Evolutionary conservation across 1,140 invertebrate genomes (phyloP), one percentile per base, ranked within the genome.

Genomic region (Conus ventricosus): DNA sequence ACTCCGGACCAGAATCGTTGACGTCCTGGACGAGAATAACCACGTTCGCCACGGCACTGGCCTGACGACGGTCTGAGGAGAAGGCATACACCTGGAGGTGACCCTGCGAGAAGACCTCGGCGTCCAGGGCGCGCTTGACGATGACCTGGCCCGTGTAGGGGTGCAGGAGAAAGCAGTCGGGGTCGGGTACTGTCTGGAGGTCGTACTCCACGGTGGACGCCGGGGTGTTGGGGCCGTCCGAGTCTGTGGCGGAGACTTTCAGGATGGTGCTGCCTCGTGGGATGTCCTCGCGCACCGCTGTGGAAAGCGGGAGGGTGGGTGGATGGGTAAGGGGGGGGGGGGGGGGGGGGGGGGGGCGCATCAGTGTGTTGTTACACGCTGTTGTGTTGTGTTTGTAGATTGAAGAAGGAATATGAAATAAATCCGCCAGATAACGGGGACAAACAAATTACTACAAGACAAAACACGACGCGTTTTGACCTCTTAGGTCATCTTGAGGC

Each of bases 61-160:
- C 51, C 17, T 84, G 53, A 11, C 20, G 20, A 0, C 20, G 82
- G 15, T 84, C n/a, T 5, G 82, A 84, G n/a, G 82, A 84, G 82
- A 57, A 84, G 27, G 82, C 82, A 5, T 13, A 67, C 6, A 63
- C 82, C 25, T 84, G 25, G 55, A 84, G 25, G 10, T 15, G 23
- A 13, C 23, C 20, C 54, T 39, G 5, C 82, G 15, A 7, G 82
- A 27, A 39, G n/a, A 1, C 55, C 7, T 84, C 82, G 4, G 23
- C 54, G 55, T 84, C 55, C 57, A 84, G 25, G 5, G 82, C 54
- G 20, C 4, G 6, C 57, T 84, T 84, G 55, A 67, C 5, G n/a
- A 84, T 25, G n/a, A 84, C 27, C 27, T 60, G 23, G 6, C 82
- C 82, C 55, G 82, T 84, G 82, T 63, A 60, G 11, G 54, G 54